Base-by-base conservation (phyloP, 2,113 vertebrate species). In the Atrichornis clamosus region DNA sequence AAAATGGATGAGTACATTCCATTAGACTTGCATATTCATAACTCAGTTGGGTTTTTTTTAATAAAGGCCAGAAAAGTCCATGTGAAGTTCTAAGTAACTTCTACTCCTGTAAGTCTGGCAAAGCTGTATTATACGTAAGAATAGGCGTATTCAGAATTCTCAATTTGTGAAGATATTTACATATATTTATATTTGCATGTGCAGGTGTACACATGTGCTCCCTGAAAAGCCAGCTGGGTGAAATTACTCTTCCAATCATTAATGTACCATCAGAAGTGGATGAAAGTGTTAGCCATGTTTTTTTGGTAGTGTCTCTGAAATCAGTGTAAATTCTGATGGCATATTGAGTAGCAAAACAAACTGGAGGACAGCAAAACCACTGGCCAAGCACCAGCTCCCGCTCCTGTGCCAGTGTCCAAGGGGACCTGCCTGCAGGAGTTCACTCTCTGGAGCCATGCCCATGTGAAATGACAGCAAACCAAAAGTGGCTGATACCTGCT, bases 1-100 rank as follows among this genome's bases (percentile, higher is more conserved):
- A 87, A 96, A 95, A 96, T 93, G 72, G 63, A 87, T 96, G 82
- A 89, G 52, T 72, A 41, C 52, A 30, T 92, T 94, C 83, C 84
- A 64, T 87, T 89, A 95, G 32, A 70, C 50, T 86, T 82, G 23
- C 58, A 60, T 93, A 81, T 95, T 85, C 75, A 79, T 77, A 81
- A 69, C 39, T 72, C 33, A 28, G 32, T 46, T 75, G 21, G 3
- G 28, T 81, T 90, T 88, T 59, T 56, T 77, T 49, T 50, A 65
- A 26, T 69, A 90, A 78, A 63, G 30, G 53, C 22, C 16, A 68
- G 22, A 65, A 86, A 62, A 87, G 26, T 52, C 28, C 33, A 44
- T 39, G 20, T 63, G 10, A 88, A 81, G 15, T 81, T 14, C 39
- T 41, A 41, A 41, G 39, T 46, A 59, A 44, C 33, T 85, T 90